Evolutionary conservation across 2,888 invertebrate genomes (phyloP), one percentile per base, ranked within the genome.

Genomic region (Caenorhabditis panamensis): DNA sequence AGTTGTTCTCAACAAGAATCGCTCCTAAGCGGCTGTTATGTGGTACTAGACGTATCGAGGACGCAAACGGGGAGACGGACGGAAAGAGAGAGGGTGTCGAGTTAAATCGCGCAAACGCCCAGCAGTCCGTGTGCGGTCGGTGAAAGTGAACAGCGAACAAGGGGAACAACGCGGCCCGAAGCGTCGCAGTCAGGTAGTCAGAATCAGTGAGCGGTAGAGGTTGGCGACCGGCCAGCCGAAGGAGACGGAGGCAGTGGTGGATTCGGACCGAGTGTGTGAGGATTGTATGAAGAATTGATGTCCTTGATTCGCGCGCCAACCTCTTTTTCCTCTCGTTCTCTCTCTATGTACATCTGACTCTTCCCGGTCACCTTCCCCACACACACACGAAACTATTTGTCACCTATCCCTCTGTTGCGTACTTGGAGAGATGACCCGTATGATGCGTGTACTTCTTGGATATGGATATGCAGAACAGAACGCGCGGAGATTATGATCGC

Each of bases 261-360:
- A 63, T 49, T 69, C 59, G 37, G 58, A 49, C 18, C 36, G 75
- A 58, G 66, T 61, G 58, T 56, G 66, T 64, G 41, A 66, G 75
- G 75, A 66, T 75, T 66, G 73, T 73, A 64, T 64, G 75, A 75
- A 75, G 75, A 75, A 75, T 66, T 75, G 75, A 75, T 75, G 75
- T 75, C 75, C 75, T 75, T 75, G 75, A 75, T 75, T 75, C 75
- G 75, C 75, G 75, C 75, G 75, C 75, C 66, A 63, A 63, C 72
- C 72, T 62, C 41, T 51, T 54, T 71, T 61, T 11, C 36, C 26
- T 54, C 56, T 64, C 58, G 51, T 36, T 51, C 24, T 59, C 61
- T 75, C 75, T 61, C 64, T 53, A 66, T 53, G 66, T 61, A 75
- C 75, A 75, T 75, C 66, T 66, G 66, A 75, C 75, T 75, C 64